Conservation (phyloP, 1,140 invertebrate species). For the Akabosia matsudoensis region DNA sequence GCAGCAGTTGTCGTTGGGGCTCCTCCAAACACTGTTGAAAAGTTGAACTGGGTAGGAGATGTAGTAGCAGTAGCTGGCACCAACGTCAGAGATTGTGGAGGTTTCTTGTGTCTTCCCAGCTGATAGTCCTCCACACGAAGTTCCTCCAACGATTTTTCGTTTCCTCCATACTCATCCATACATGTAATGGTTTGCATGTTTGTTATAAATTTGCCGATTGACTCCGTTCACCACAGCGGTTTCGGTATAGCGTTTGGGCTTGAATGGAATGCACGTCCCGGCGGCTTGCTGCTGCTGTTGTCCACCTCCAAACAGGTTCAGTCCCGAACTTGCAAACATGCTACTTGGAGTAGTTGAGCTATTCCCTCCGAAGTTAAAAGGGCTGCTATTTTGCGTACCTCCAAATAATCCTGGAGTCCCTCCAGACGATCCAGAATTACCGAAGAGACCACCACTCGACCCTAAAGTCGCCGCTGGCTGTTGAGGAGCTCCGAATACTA, state of each 20-base stretch:
- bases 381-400: not conserved
- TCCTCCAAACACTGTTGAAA: not conserved
- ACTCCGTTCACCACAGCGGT: slow-evolving; percentile 83
- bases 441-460: too few species aligned
- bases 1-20: not conserved
- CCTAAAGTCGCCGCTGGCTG: not conserved
- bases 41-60: not conserved
- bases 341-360: not conserved
- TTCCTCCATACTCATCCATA: slow-evolving; percentile 94
- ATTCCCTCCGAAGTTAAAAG: not conserved
- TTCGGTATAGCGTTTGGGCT: slow-evolving; percentile 83
- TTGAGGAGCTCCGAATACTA: not conserved
- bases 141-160: slow-evolving; percentile 94
- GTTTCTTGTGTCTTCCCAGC: slow-evolving; percentile 75
- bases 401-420: not conserved
- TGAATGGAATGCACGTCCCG: slow-evolving; percentile 60
- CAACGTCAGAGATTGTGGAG: slow-evolving; percentile 48
- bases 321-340: not conserved
- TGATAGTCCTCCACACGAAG: slow-evolving; percentile 88
- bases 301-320: not conserved
- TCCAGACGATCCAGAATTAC: not conserved
- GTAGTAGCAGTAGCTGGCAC: slow-evolving; percentile 16
- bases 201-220: slow-evolving; percentile 64
- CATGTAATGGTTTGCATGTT: slow-evolving; percentile 81
- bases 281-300: slow-evolving; percentile 49